phyloP scores from a whole-genome alignment of 2,113 vertebrate species.

The Sorex araneus region DNA sequence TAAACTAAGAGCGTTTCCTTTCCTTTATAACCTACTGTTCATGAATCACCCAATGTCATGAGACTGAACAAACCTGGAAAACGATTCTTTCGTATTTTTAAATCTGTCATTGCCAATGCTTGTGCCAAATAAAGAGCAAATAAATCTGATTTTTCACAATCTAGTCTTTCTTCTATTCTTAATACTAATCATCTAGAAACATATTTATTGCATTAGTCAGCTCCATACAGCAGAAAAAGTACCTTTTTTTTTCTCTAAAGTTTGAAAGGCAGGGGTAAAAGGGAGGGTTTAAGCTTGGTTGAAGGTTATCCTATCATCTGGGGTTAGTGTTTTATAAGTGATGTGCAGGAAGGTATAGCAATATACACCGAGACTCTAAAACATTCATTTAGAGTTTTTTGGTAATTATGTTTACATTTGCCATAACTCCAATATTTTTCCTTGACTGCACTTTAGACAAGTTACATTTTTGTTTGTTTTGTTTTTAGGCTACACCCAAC shows the following conservation, averaged over 20 bases:
- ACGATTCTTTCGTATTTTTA: not conserved
- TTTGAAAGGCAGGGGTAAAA: not conserved
- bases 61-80: conserved; percentile 19
- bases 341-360: not conserved
- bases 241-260: not conserved
- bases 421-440: not conserved
- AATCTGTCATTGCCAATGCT: not conserved
- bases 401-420: not conserved
- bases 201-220: not conserved
- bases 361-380: conserved; percentile 33
- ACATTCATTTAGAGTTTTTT: conserved; percentile 19
- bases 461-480: not conserved
- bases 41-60: not conserved
- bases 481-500: too few relatives aligned
- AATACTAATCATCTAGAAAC: not conserved
- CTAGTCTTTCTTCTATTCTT: not conserved
- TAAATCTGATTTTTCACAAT: not conserved
- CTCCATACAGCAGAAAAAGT: not conserved
- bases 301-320: not conserved
- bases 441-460: not conserved
- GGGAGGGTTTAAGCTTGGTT: not conserved
- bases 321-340: not conserved
- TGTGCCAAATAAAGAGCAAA: not conserved
- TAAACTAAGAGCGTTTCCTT: not conserved
- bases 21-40: not conserved